Evolutionary conservation across 2,113 vertebrate species (phyloP), one percentile per base, ranked within the genome.

Genomic region (Vanacampus margaritifer): DNA sequence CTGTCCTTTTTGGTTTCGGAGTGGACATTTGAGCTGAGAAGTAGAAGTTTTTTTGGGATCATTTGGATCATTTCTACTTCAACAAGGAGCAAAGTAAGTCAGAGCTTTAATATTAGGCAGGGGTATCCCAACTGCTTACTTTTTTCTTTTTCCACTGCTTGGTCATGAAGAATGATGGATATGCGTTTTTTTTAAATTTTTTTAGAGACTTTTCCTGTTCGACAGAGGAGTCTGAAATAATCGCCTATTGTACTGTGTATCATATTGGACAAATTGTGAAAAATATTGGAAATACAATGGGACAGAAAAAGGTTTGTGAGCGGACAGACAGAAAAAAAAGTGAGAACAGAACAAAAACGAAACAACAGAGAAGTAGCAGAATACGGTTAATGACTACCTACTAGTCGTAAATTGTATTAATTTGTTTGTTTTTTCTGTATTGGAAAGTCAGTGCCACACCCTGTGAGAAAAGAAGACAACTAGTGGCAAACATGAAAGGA

Each of bases 21-120:
- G 45, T 46, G 23, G 51, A 65, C 36, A 12, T 81, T 65, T 82
- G 65, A 83, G 48, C 32, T 16, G 21, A 68, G 59, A 71, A n/a
- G n/a, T n/a, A n/a, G n/a, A n/a, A n/a, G n/a, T n/a, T n/a, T n/a
- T n/a, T n/a, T 3, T 0, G 1, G 19, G 16, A 65, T 5, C 65
- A 59, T 59, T 21, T 43, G 64, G 45, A 73, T 41, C 53, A 74
- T 59, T 69, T 65, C 60, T 73, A 53, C 73, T 41, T 78, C 53
- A 43, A 28, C 65, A 37, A 54, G 50, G 46, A 68, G 24, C 54
- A 62, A 46, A 76, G 85, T 87, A 74, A 84, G 84, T 80, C 21
- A 24, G 19, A 65, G 26, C 6, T 61, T 65, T 13, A 68, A 23
- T 8, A 7, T 10, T n/a, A 7, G 48, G 6, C 53, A 26, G 54